Conservation (phyloP, 2,797 vertebrate species). For the Gymnocypris eckloni region DNA sequence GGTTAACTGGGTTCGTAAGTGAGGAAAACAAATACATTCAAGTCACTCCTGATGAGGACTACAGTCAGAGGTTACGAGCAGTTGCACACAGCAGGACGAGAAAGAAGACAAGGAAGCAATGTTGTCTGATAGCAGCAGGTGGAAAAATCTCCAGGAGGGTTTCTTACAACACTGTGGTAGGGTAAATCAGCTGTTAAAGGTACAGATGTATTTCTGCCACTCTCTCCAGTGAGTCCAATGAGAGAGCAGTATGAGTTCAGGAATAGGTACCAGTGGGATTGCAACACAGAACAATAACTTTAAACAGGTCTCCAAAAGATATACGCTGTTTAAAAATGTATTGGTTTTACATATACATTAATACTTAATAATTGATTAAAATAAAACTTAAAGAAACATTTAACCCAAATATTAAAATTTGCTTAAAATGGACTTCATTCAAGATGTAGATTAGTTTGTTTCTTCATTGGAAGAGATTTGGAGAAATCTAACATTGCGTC, state of each 20-base stretch:
- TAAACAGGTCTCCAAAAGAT: background rate
- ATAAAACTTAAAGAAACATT: background rate
- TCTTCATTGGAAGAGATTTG: background rate
- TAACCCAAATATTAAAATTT: too few relatives aligned
- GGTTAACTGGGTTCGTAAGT: background rate
- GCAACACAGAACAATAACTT: background rate
- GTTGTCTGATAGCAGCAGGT: slow-evolving; percentile 28
- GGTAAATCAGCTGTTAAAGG: background rate
- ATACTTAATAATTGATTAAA: background rate
- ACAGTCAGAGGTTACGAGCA: slow-evolving; percentile 25
- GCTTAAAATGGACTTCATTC: background rate
- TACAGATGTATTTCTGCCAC: background rate
- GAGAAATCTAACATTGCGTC: background rate
- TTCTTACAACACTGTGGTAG: slow-evolving; percentile 2
- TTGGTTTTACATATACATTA: background rate
- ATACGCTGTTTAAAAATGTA: background rate
- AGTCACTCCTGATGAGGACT: slow-evolving; percentile 17
- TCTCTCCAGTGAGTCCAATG: background rate
- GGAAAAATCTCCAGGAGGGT: slow-evolving; percentile 22
- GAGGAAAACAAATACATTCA: background rate
- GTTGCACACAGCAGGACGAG: slow-evolving; percentile 16
- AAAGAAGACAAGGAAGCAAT: slow-evolving; percentile 21
- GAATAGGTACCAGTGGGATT: background rate
- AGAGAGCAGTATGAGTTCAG: background rate
- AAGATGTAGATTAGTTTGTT: background rate